A percentile compares a stretch with the other conserved stretches of the same genome.
Evolutionary conservation across 2,888 invertebrate species (phyloP).

Genomic region (Tachina grossa): DNA sequence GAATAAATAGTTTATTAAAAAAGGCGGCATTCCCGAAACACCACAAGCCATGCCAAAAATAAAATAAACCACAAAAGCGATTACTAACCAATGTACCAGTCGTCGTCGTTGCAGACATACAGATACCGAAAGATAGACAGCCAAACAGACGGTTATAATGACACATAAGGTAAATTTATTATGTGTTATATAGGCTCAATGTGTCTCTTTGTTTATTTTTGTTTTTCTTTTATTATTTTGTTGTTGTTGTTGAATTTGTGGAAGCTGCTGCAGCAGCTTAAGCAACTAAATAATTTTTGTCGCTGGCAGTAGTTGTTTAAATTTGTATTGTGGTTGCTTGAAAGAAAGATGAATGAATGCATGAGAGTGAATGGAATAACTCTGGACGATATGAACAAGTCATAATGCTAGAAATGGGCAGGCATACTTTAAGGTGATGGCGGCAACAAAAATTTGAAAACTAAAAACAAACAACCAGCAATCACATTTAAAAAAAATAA

Average conservation of each 20-base stretch:
- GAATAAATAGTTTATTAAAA: not conserved
- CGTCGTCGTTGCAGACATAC: constrained; percentile 6
- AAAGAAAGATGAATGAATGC: constrained; percentile 55
- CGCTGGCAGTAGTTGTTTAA: constrained; percentile 29
- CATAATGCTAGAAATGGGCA: not conserved
- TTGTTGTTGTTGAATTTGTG: constrained; percentile 14
- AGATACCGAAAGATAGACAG: constrained; percentile 30
- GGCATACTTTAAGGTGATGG: constrained; percentile 56
- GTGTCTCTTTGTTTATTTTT: constrained; percentile 2
- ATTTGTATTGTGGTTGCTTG: constrained; percentile 5
- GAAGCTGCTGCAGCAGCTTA: constrained; percentile 31
- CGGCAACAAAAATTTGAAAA: constrained; percentile 45
- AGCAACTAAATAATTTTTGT: constrained; percentile 30
- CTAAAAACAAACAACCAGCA: not conserved
- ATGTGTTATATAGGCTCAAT: constrained; percentile 67
- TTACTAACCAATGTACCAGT: constrained; percentile 36
- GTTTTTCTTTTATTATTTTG: constrained; percentile 3
- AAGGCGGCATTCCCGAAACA: constrained; percentile 63
- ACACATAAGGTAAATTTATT: constrained; percentile 63
- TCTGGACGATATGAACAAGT: constrained; percentile 55
- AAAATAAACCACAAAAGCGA: constrained; percentile 35
- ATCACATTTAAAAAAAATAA: constrained; percentile 35
- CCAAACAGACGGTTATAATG: constrained; percentile 45
- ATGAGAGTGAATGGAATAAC: constrained; percentile 10
- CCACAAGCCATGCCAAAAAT: constrained; percentile 39